Evolutionary conservation across 2,797 vertebrate species (phyloP).

Genomic region (Mormyrops boulengeri): DNA sequence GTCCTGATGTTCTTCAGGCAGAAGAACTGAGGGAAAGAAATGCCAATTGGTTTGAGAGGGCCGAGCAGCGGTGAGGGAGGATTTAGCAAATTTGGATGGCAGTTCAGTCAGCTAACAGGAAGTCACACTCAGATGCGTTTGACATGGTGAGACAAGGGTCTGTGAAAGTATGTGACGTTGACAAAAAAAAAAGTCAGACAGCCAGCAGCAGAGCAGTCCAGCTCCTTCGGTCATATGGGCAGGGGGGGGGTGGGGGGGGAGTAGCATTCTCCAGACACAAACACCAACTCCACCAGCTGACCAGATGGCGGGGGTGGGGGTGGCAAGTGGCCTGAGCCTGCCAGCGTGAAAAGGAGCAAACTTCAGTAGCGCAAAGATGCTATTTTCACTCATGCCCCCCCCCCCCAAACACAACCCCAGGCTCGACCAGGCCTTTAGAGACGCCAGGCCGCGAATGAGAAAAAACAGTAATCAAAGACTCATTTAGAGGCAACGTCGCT

Average conservation of each 20-base stretch:
- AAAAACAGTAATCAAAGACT: not conserved
- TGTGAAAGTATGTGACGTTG: not conserved
- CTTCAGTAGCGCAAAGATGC: not conserved
- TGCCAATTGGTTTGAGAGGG: not conserved
- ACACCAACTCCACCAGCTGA: not conserved
- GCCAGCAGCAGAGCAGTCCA: not conserved
- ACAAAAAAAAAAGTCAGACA: not conserved
- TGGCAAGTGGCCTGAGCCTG: not conserved
- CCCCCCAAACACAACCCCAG: not conserved
- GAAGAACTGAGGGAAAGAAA: slow-evolving; percentile 62
- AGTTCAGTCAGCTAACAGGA: not conserved
- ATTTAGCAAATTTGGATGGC: not conserved
- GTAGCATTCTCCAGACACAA: not conserved
- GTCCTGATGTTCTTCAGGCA: slow-evolving; percentile 88
- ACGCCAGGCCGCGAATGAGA: not conserved
- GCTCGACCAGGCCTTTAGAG: not conserved
- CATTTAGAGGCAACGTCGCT: not conserved
- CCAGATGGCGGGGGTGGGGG: not conserved
- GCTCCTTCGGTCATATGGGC: not conserved
- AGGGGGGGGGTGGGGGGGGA: too few species aligned
- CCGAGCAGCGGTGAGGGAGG: not conserved
- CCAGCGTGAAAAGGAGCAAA: not conserved
- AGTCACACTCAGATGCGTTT: not conserved
- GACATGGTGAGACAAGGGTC: not conserved
- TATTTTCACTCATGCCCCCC: not conserved